Conservation (phyloP, 2,888 invertebrate species). For the Bruchidius siliquastri region DNA sequence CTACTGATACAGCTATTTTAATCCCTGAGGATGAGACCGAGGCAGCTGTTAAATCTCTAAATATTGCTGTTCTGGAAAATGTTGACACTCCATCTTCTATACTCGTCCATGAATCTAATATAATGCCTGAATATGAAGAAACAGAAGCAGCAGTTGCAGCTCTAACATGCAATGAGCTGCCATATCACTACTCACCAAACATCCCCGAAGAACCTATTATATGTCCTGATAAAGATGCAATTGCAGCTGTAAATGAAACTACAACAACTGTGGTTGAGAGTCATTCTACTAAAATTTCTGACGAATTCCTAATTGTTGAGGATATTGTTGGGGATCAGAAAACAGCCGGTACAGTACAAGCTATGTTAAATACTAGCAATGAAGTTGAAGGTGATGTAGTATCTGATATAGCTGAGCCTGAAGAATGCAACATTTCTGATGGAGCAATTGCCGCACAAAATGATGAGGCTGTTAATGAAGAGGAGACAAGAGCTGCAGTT, state of each 20-base stretch:
- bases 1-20: constrained; percentile 15
- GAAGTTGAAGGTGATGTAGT: background rate
- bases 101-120: background rate
- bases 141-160: background rate
- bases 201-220: background rate
- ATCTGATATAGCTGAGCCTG: background rate
- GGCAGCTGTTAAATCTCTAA: constrained; percentile 12
- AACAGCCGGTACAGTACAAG: background rate
- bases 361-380: no score
- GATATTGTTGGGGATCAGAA: background rate
- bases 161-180: background rate
- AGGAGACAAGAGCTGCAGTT: background rate
- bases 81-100: constrained; percentile 2
- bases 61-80: constrained; percentile 16
- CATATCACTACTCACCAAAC: background rate
- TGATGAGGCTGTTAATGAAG: background rate
- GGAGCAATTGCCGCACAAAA: background rate
- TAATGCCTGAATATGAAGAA: constrained; percentile 2
- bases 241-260: background rate
- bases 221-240: background rate
- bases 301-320: background rate
- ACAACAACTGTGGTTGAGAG: no score
- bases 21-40: constrained; percentile 13
- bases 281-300: background rate
- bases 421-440: background rate